These are phyloP conservation scores for Intellagama lesueurii DNA, from an alignment of 2,797 vertebrate genomes.

Conservation along the genomic window DNA sequence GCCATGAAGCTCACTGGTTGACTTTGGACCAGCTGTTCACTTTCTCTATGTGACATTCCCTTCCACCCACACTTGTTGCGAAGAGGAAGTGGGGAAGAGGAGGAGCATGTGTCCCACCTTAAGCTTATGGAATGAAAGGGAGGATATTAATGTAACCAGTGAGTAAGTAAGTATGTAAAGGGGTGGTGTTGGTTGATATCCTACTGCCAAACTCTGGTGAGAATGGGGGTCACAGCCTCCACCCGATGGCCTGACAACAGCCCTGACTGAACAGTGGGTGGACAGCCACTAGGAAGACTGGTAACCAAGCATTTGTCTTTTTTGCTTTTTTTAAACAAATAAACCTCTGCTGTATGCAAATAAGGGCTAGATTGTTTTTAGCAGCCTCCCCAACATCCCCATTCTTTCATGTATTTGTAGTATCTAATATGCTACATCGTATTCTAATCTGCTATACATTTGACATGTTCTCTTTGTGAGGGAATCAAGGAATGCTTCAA, in stretches of 20 bases:
- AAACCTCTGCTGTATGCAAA: too few species aligned
- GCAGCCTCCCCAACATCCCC: too few species aligned
- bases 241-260: background rate
- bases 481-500: conserved; percentile 33
- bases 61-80: background rate
- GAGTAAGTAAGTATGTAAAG: too few species aligned
- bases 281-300: background rate
- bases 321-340: too few species aligned
- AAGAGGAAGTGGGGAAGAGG: background rate
- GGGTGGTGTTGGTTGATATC: background rate
- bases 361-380: too few species aligned
- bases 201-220: background rate
- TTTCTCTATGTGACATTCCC: background rate
- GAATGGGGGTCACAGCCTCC: background rate
- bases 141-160: background rate
- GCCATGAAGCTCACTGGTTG: background rate
- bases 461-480: conserved; percentile 27
- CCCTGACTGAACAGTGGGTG: background rate
- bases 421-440: background rate
- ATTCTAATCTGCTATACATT: conserved; percentile 25
- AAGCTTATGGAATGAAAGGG: background rate
- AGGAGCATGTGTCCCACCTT: background rate
- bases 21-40: background rate
- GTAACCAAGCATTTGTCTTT: background rate
- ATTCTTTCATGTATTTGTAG: conserved; percentile 14